Evolutionary conservation across 2,797 vertebrate species (phyloP).

Genomic region (Anguilla pacifica): DNA sequence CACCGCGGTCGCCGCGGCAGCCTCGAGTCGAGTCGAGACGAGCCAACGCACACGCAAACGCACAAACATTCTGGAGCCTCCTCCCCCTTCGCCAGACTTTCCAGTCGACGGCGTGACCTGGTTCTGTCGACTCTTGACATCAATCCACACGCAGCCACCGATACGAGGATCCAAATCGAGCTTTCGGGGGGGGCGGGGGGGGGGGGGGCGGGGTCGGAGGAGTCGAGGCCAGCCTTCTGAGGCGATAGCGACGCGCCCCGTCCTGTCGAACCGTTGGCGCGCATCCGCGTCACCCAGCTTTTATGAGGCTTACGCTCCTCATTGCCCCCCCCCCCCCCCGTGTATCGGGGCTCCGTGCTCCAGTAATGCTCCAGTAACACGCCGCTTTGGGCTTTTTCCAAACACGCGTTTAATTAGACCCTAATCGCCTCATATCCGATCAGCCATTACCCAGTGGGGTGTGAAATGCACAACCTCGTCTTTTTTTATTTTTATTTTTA

Average conservation of each 20-base stretch:
- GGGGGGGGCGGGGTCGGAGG: constrained; percentile 38
- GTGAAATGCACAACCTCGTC: constrained; percentile 67
- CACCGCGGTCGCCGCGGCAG: constrained; percentile 57
- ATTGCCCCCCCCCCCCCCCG: neutral
- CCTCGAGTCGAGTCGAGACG: constrained; percentile 27
- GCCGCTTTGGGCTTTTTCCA: constrained; percentile 54
- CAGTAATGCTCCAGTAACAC: constrained; percentile 63
- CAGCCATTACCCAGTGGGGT: constrained; percentile 66
- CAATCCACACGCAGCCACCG: constrained; percentile 59
- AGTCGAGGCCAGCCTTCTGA: neutral
- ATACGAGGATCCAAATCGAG: constrained; percentile 69
- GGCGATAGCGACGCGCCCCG: neutral
- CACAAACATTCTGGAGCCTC: constrained; percentile 24
- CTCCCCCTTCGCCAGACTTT: neutral
- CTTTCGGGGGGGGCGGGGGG: constrained; percentile 47
- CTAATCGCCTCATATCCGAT: constrained; percentile 68
- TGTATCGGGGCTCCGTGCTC: constrained; percentile 36
- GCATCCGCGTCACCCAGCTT: no score
- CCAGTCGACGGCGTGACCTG: constrained; percentile 34
- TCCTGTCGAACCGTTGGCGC: neutral
- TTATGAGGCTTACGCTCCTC: constrained; percentile 20
- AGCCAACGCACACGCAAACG: constrained; percentile 45
- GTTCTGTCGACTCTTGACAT: constrained; percentile 51
- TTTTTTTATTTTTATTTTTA: neutral
- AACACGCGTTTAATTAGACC: constrained; percentile 60